These are phyloP conservation scores for Trachops cirrhosus DNA, from an alignment of 2,797 vertebrate genomes.

Conservation along the genomic window DNA sequence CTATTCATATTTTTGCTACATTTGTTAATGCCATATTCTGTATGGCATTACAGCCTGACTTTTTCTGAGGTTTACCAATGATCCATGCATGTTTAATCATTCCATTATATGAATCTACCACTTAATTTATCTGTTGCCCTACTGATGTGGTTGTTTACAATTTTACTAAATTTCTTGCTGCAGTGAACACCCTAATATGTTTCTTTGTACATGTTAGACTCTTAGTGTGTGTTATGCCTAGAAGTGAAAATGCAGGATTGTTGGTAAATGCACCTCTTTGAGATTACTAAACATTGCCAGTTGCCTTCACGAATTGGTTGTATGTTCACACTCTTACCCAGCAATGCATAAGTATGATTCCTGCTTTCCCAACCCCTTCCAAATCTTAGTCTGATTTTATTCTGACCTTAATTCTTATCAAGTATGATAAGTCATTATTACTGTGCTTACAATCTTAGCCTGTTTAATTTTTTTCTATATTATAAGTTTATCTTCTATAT, in stretches of 20 bases:
- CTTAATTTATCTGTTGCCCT: neutral
- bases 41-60: neutral
- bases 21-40: neutral
- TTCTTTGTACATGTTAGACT: neutral
- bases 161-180: neutral
- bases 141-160: neutral
- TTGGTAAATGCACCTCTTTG: neutral
- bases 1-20: neutral
- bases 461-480: neutral
- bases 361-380: neutral
- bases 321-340: neutral
- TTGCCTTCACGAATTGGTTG: neutral
- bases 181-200: neutral
- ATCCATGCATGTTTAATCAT: neutral
- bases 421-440: neutral
- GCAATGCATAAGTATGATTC: neutral
- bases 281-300: neutral
- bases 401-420: conserved; percentile 23
- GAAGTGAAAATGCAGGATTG: neutral
- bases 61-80: neutral
- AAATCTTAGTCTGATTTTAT: neutral
- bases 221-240: neutral
- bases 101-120: neutral
- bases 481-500: neutral
- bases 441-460: neutral